Evolutionary conservation across 2,113 vertebrate species (phyloP).

Genomic region (Willisornis vidua): DNA sequence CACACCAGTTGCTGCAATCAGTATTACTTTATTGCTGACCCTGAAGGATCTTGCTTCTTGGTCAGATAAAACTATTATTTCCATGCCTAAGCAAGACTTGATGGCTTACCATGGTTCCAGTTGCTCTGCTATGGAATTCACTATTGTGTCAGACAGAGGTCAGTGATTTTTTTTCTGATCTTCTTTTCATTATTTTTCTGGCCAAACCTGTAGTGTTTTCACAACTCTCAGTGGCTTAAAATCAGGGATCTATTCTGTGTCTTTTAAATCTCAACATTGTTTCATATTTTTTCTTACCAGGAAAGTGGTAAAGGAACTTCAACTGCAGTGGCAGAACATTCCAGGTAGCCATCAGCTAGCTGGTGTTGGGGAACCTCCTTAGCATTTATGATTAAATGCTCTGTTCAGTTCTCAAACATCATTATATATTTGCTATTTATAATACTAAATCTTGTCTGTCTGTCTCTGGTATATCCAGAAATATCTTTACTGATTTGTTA

Average conservation of each 20-base stretch:
- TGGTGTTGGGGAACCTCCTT: neutral
- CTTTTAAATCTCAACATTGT: neutral
- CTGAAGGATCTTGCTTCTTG: neutral
- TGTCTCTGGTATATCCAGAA: neutral
- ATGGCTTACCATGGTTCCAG: neutral
- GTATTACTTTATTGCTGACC: neutral
- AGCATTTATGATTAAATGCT: neutral
- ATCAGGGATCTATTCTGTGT: neutral
- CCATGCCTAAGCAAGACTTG: neutral
- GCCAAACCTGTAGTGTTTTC: neutral
- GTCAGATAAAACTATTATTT: neutral
- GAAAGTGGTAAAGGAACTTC: too few species aligned
- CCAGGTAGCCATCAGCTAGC: neutral
- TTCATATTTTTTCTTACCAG: neutral
- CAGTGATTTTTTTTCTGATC: neutral
- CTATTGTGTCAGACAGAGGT: neutral
- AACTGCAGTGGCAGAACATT: neutral
- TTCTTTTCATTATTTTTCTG: neutral
- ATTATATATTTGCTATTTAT: neutral
- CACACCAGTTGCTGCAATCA: neutral
- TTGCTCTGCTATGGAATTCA: neutral
- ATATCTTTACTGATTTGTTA: neutral
- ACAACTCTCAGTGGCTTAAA: neutral
- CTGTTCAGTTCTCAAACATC: neutral
- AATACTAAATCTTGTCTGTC: neutral